Base-by-base conservation (phyloP, 2,113 vertebrate species). In the Puntigrus tetrazona region DNA sequence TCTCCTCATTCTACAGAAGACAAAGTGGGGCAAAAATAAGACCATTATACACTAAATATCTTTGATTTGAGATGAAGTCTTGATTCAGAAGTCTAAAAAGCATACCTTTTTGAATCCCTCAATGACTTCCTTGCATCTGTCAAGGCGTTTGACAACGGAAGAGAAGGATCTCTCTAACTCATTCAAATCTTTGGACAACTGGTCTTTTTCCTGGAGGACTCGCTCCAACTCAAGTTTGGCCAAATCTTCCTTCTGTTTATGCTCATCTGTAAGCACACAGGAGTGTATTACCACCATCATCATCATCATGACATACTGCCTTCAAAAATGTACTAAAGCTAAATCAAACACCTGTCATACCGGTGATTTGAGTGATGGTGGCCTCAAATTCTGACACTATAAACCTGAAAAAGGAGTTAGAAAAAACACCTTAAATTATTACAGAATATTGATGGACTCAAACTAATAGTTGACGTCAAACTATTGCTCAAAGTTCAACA, bases 71-170 rank as follows among this genome's bases (percentile, higher is more conserved):
- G 20, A 69, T 38, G 9, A 38, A 38, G 65, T 38, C 65, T 38
- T 38, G 8, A 1, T 38, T 38, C 34, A 11, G 34, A 47, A 47
- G n/a, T 43, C 38, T 36, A 3, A 59, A 14, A 36, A 3, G 0
- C 57, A 52, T 4, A 96, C 97, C 92, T 94, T 97, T 83, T 88
- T 95, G 89, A 96, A 99, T 41, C 96, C 97, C 14, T 96, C 95
- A 2, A 97, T 88, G 0, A 90, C 93, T 0, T 95, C 96, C 90
- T 97, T 99, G 90, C 97, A 96, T 34, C 98, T 97, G 87, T 98
- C 96, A 78, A 97, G 93, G 16, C 97, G 94, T 88, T 96, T 97
- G 89, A 98, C 96, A 50, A 99, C 92, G 0, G 98, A 96, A 0
- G 95, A 95, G 83, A 97, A 96, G 0, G 97, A 97, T 36, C 95